Evolutionary conservation across 2,888 invertebrate genomes (phyloP), one percentile per base, ranked within the genome.

Genomic region (Eurois occulta): DNA sequence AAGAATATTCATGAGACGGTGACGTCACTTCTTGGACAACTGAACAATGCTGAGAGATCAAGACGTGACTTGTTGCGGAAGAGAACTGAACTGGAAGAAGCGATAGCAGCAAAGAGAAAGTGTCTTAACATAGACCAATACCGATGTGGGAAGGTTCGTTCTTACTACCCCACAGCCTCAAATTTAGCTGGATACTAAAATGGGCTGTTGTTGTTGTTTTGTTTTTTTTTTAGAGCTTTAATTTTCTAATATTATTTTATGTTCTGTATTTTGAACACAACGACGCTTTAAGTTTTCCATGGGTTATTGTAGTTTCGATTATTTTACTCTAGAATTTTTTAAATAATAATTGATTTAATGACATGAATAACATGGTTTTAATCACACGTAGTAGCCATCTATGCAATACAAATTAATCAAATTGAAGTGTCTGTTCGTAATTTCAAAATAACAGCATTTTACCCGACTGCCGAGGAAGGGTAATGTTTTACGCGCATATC

Each of bases 41-140:
- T 98, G 66, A 97, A 95, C 48, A 97, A 97, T 81, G 98, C 98
- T 0, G 98, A 98, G 90, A 96, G 96, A 80, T 91, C 96, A 7
- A 92, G 95, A 87, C 74, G 84, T 6, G 94, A 97, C 77, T 94
- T 98, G 71, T 94, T 97, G 77, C 95, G 96, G 76, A 97, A 97
- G 48, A 97, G 98, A 84, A 97, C 96, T 69, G 94, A 95, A 46
- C 91, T 98, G 80, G 98, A 98, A 92, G 96, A 96, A 70, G 98
- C 98, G 86, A 97, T 98, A 83, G 97, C 98, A 84, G 97, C 98
- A 16, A 98, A 98, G 91, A 97, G 97, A 85, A 98, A 98, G 93
- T 97, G 97, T 13, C 93, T 98, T 79, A 97, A 97, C 88, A 97
- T 98, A 82, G 98, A 98, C 88, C 96, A 97, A 86, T 97, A 97